A percentile compares a stretch with the other conserved stretches of the same genome.
Evolutionary conservation across 1,140 invertebrate genomes (phyloP).

Genomic region (Schlechtendalia chinensis): DNA sequence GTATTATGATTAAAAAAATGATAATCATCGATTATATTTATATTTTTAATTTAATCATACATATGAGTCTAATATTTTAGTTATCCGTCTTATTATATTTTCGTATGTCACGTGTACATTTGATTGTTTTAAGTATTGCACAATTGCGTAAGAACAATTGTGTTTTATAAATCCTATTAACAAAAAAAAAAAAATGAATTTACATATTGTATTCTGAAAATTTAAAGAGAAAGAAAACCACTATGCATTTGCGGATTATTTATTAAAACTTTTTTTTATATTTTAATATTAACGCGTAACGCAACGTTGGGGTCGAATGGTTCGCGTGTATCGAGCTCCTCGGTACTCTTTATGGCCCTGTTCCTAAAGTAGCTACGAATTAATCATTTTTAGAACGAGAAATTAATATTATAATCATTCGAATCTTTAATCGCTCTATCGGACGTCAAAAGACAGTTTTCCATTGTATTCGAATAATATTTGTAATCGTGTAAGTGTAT

Average conservation of each 20-base stretch:
- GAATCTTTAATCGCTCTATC: neutral
- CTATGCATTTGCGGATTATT: neutral
- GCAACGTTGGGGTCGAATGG: neutral
- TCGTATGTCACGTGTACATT: too few relatives aligned
- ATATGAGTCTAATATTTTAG: too few relatives aligned
- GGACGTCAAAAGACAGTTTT: neutral
- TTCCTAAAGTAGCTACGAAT: neutral
- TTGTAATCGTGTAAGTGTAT: neutral
- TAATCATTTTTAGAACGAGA: neutral
- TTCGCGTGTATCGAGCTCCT: too few relatives aligned
- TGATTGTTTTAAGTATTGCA: too few relatives aligned
- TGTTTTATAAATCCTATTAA: constrained; percentile 5
- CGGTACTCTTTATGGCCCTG: neutral
- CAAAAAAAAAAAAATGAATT: neutral
- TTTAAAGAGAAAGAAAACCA: neutral
- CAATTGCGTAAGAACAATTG: too few relatives aligned
- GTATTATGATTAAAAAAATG: too few relatives aligned
- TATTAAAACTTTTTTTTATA: neutral
- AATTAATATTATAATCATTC: neutral
- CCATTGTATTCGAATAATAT: neutral
- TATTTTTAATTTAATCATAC: too few relatives aligned
- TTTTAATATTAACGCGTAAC: neutral
- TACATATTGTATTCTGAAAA: neutral
- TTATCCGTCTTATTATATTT: too few relatives aligned
- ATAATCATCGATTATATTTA: too few relatives aligned